Base-by-base conservation (phyloP, 2,888 invertebrate genomes). In the Agrenia bidenticulata region DNA sequence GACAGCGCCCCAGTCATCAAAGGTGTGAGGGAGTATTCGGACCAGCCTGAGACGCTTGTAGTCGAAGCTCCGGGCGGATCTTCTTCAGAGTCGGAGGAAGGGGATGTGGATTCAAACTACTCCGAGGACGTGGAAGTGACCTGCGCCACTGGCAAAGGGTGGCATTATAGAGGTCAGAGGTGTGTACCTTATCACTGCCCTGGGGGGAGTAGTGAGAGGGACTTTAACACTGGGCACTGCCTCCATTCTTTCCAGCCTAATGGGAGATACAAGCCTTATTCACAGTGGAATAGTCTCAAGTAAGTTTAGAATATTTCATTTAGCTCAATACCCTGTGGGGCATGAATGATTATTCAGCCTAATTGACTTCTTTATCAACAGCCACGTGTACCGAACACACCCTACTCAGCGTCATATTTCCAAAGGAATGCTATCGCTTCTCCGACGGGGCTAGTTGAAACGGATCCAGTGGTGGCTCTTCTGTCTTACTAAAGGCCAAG, bases 201-300 rank as follows among this genome's bases (percentile, higher is more conserved):
- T 17, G 69, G 69, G 7, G 69, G 69, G n/a, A 59, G 64, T n/a
- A 39, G 57, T 27, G 64, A 65, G 23, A 41, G 69, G 51, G 69
- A 69, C 41, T 69, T 69, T 23, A 69, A 69, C 32, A 69, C 69
- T 2, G 69, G 69, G 9, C 65, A 69, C 19, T 69, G 69, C 37
- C 39, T 69, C n/a, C 66, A 69, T 41, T 17, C 41, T 32, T 42
- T 39, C 50, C 26, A 66, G 63, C 50, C 21, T 63, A 51, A 7
- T 19, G 51, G 51, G 15, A 39, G 57, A 11, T 41, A 41, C 21
- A 39, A 41, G 21, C 41, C 57, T 21, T 57, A 57, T 27, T 21
- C 21, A 39, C 15, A 7, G 2, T 57, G 57, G 57, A 57, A 57
- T 37, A 41, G 21, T 41, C 57, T 57, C 21, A 41, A 39, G 57